Evolutionary conservation across 1,140 invertebrate genomes (phyloP).

Genomic region (Drosophila navojoa): DNA sequence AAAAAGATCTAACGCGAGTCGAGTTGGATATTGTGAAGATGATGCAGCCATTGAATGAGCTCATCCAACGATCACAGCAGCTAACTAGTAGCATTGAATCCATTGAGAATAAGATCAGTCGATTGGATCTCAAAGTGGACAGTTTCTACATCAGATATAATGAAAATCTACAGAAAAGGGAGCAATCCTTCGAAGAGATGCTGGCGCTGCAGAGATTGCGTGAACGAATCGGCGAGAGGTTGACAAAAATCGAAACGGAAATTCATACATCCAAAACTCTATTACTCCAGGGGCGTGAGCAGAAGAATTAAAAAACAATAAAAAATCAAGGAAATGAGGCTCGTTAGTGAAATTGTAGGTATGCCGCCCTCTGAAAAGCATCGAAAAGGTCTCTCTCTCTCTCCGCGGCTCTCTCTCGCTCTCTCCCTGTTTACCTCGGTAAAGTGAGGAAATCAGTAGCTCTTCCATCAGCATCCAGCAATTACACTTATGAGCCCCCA

Average conservation of each 20-base stretch:
- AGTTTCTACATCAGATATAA: slow-evolving; percentile 28
- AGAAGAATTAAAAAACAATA: slow-evolving; percentile 5
- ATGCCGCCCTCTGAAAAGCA: background rate
- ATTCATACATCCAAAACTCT: slow-evolving; percentile 12
- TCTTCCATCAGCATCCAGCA: background rate
- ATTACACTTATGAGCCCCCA: slow-evolving; percentile 29
- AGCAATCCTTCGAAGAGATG: slow-evolving; percentile 40
- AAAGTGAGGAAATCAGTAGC: background rate
- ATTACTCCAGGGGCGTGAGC: background rate
- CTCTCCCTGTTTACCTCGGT: background rate
- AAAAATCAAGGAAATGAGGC: background rate
- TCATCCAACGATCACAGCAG: background rate
- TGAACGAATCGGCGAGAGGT: slow-evolving; percentile 27
- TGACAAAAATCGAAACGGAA: slow-evolving; percentile 45
- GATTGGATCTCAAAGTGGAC: slow-evolving; percentile 10
- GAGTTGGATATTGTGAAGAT: background rate
- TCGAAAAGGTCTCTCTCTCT: background rate
- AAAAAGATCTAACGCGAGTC: background rate
- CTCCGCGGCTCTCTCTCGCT: background rate
- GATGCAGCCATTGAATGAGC: slow-evolving; percentile 10
- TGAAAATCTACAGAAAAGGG: slow-evolving; percentile 11
- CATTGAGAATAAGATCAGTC: slow-evolving; percentile 15
- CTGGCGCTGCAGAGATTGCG: slow-evolving; percentile 25
- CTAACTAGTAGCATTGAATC: background rate
- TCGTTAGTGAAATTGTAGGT: slow-evolving; percentile 21